Conservation (phyloP, 2,797 vertebrate genomes). For the Taeniopygia guttata region DNA sequence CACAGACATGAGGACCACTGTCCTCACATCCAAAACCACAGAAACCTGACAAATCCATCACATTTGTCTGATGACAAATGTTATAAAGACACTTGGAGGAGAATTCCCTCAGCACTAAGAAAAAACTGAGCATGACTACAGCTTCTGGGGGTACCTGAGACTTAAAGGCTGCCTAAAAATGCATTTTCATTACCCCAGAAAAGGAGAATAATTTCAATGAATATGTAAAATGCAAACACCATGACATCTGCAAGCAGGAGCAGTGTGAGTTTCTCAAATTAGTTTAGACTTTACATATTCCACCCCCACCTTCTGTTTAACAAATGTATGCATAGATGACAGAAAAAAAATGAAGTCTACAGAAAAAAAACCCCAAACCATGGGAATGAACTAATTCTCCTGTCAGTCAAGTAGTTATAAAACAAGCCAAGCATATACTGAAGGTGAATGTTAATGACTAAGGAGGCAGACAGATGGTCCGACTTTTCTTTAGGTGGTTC, state of each 20-base stretch:
- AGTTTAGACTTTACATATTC: constrained; percentile 60
- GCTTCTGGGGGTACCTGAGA: background rate
- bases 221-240: constrained; percentile 57
- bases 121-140: background rate
- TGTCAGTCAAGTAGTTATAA: constrained; percentile 65
- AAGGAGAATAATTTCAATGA: constrained; percentile 36
- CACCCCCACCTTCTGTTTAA: constrained; percentile 62
- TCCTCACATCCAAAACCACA: background rate
- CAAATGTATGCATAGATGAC: constrained; percentile 46
- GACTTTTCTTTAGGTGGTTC: constrained; percentile 48
- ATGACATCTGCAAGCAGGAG: constrained; percentile 56
- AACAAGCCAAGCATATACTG: constrained; percentile 56
- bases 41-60: background rate
- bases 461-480: constrained; percentile 59
- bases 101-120: background rate
- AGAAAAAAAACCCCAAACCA: background rate
- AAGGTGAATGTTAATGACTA: constrained; percentile 70
- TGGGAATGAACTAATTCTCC: constrained; percentile 49
- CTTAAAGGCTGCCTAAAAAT: background rate
- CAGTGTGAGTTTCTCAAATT: constrained; percentile 43
- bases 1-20: background rate
- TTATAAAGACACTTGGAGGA: background rate
- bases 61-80: too few relatives aligned
- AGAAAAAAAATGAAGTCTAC: background rate
- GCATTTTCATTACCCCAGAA: constrained; percentile 15